Percentiles rank a stretch among this genome's conserved stretches.
Conservation (phyloP, 2,888 invertebrate species). For the Empis stercorea region DNA sequence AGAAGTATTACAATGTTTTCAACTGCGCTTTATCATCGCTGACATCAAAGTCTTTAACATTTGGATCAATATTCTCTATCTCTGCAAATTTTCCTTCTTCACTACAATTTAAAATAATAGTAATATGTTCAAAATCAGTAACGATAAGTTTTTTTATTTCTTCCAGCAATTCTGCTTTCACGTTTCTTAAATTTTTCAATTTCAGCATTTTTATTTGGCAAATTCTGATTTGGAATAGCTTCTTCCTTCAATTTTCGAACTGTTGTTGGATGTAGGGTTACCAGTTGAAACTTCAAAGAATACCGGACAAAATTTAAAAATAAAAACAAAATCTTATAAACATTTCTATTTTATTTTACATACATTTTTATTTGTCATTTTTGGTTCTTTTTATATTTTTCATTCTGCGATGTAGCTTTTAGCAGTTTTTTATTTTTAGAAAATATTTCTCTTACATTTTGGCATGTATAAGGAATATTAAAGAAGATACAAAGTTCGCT, state of each 20-base stretch:
- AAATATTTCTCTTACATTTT: no score
- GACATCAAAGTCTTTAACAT: background rate
- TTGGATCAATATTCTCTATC: background rate
- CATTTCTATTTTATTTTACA: no score
- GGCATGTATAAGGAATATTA: no score
- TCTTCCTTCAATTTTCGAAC: background rate
- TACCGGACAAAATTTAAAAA: no score
- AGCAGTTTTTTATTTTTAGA: no score
- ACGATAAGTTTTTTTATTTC: background rate
- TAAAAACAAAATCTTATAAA: no score
- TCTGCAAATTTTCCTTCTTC: background rate
- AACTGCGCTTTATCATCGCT: background rate
- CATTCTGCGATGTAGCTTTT: no score
- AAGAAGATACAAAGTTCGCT: no score
- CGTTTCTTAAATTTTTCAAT: background rate
- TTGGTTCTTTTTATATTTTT: no score
- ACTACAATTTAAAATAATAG: background rate
- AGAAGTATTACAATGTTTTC: background rate
- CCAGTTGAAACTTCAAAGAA: no score
- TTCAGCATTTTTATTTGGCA: background rate
- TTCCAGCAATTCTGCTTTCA: background rate
- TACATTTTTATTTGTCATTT: no score
- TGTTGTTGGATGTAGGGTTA: no score
- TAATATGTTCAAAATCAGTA: background rate
- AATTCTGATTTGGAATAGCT: background rate